Percentiles rank a stretch among this genome's conserved stretches.
Conservation (phyloP, 64 coral and sea anemone genomes). For the Astreopora myriophthalma region DNA sequence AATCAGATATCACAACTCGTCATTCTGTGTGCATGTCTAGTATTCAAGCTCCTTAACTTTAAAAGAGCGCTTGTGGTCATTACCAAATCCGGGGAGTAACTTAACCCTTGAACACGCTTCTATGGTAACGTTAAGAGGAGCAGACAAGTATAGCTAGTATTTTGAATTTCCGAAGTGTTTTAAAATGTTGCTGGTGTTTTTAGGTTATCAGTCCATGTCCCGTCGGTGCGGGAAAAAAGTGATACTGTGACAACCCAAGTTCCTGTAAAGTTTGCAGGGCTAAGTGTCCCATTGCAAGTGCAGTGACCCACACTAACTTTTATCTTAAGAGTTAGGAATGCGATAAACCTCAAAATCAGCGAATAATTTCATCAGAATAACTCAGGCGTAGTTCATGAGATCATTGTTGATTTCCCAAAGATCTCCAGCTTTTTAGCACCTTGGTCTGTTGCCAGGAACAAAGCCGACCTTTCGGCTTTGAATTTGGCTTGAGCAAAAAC, state of each 20-base stretch:
- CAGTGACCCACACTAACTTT: neutral
- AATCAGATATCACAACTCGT: no score
- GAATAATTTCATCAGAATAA: conserved; percentile 34
- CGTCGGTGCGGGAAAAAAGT: no score
- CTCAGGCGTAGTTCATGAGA: neutral
- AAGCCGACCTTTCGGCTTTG: neutral
- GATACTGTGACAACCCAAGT: neutral
- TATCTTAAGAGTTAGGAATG: neutral
- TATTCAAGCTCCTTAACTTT: no score
- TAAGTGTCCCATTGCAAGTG: neutral
- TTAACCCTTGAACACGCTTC: no score
- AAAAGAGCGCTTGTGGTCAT: no score
- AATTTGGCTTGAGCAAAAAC: neutral
- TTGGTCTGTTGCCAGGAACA: neutral
- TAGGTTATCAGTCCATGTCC: no score
- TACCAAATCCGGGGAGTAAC: no score
- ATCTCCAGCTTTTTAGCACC: neutral
- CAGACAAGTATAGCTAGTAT: no score
- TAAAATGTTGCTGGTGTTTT: no score
- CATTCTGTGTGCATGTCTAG: no score
- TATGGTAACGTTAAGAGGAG: no score
- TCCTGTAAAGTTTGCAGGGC: neutral
- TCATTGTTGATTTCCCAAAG: neutral
- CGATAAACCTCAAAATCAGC: conserved; percentile 20
- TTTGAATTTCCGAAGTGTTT: no score